Evolutionary conservation across 2,888 invertebrate genomes (phyloP), one percentile per base, ranked within the genome.

Genomic region (Sesia apiformis): DNA sequence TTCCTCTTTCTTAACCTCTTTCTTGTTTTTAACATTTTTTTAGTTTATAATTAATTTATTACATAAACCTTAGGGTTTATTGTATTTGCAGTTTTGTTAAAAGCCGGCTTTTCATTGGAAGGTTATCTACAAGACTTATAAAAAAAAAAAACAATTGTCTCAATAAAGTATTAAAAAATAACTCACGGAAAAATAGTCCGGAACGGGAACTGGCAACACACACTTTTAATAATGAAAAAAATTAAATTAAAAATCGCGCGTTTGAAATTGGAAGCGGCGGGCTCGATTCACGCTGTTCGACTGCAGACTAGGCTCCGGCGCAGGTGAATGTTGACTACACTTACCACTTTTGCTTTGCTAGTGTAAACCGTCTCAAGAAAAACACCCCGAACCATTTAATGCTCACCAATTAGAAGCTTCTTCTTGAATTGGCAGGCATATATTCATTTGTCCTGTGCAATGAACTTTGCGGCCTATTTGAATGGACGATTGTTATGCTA

Each of bases 301-400:
- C 87, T 88, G 87, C 70, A 72, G 78, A 72, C 66, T 77, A 72
- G 78, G 66, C 80, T 76, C 72, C 55, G 58, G 74, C 81, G 81
- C 84, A 81, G 81, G 87, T 84, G 86, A 88, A 84, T 79, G 87
- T 84, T 74, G 78, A 73, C 74, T 73, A 79, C 76, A 76, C 73
- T 74, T 76, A 81, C 84, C 86, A 83, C 85, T 84, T 81, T 79
- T 78, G 83, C 77, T 79, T 80, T 76, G 78, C 79, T 75, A 70
- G 64, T 69, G 57, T 60, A 62, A 70, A 53, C 80, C 78, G 67
- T 63, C 71, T 72, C 59, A 57, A 68, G 62, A 60, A 66, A 65
- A 70, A 74, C 73, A 75, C 75, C 74, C 69, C 69, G 65, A 63
- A 55, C 60, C 65, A 69, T 65, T 63, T 61, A 69, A 58, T 57